phyloP scores from a whole-genome alignment of 2,797 vertebrate species.

The Anomalospiza imberbis region DNA sequence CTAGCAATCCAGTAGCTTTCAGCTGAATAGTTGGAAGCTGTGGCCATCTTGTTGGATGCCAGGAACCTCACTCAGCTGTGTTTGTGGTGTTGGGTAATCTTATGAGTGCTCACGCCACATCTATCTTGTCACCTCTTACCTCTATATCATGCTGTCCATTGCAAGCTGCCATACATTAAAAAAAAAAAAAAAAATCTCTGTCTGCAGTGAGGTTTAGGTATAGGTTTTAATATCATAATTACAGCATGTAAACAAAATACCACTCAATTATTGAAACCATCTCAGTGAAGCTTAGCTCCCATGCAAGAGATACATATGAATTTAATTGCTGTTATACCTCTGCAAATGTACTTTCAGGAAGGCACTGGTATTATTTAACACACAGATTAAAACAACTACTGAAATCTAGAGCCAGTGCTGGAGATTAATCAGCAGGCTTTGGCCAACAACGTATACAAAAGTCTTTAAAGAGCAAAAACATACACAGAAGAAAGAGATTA shows the following conservation, averaged over 20 bases:
- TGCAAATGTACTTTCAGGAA: conserved; percentile 9
- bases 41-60: neutral
- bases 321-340: conserved; percentile 50
- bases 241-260: conserved; percentile 54
- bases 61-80: neutral
- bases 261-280: conserved; percentile 55
- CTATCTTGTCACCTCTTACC: neutral
- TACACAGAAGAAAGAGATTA: neutral
- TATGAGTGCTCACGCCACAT: neutral
- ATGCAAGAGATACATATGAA: conserved; percentile 1
- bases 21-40: neutral
- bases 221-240: conserved; percentile 41
- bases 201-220: neutral
- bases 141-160: neutral
- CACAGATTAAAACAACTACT: conserved; percentile 34
- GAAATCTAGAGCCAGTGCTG: neutral
- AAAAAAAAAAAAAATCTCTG: neutral
- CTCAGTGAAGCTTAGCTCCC: conserved; percentile 20
- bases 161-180: neutral
- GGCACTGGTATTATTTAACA: neutral
- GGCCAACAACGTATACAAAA: neutral
- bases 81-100: neutral
- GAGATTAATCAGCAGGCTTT: neutral
- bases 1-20: neutral
- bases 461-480: neutral